phyloP scores from a whole-genome alignment of 2,888 invertebrate species.

The Acronicta leporina region DNA sequence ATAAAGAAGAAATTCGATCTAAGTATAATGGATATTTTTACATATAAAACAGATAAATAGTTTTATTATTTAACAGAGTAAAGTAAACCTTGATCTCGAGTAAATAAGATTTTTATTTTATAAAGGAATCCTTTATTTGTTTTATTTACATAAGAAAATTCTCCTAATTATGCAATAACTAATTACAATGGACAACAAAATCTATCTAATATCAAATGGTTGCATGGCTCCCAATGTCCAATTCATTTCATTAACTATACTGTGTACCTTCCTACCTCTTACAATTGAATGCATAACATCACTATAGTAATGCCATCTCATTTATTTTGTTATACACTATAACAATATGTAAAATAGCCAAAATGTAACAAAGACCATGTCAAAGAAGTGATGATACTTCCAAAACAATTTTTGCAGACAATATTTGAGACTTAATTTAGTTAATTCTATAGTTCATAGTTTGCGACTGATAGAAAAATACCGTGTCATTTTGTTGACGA shows the following conservation, averaged over 20 bases:
- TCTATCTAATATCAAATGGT: slow-evolving; percentile 83
- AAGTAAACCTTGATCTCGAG: slow-evolving; percentile 29
- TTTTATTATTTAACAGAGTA: slow-evolving; percentile 26
- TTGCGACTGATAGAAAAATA: slow-evolving; percentile 35
- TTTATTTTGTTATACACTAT: slow-evolving; percentile 42
- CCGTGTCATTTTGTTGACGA: slow-evolving; percentile 37
- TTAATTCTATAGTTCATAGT: slow-evolving; percentile 9
- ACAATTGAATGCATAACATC: slow-evolving; percentile 43
- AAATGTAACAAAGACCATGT: slow-evolving; percentile 44
- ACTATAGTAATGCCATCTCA: slow-evolving; percentile 47
- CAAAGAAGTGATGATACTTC: slow-evolving; percentile 31
- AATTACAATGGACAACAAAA: slow-evolving; percentile 87
- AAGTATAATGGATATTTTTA: slow-evolving; percentile 59
- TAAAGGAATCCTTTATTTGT: slow-evolving; percentile 86
- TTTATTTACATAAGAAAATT: slow-evolving; percentile 88
- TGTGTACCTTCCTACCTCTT: slow-evolving; percentile 49
- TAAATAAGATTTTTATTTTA: slow-evolving; percentile 69
- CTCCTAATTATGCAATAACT: slow-evolving; percentile 85
- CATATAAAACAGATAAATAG: slow-evolving; percentile 45
- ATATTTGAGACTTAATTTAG: slow-evolving; percentile 20
- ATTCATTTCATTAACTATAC: slow-evolving; percentile 46
- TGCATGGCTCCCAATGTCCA: slow-evolving; percentile 68
- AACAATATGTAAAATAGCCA: slow-evolving; percentile 40
- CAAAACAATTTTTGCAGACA: slow-evolving; percentile 12
- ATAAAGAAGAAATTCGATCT: slow-evolving; percentile 56